These are phyloP conservation scores for Aplochiton taeniatus DNA, from an alignment of 2,797 vertebrate species.

Conservation along the genomic window DNA sequence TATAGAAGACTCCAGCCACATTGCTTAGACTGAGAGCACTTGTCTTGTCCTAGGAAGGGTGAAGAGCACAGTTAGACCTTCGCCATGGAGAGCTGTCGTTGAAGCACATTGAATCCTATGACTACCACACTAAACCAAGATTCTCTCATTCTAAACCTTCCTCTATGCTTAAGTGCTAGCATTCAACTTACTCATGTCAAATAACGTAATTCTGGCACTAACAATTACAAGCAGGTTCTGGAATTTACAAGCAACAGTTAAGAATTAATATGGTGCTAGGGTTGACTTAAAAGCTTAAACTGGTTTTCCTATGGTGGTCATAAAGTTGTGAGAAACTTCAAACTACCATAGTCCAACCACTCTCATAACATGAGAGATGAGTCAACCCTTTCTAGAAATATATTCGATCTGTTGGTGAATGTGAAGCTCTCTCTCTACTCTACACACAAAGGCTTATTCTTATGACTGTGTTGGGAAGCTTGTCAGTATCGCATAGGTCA, in stretches of 20 bases:
- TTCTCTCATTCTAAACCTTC: constrained; percentile 38
- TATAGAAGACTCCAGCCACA: constrained; percentile 99
- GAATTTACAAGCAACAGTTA: constrained; percentile 34
- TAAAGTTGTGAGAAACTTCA: constrained; percentile 53
- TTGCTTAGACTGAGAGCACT: constrained; percentile 99
- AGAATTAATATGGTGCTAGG: constrained; percentile 46
- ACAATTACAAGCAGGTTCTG: constrained; percentile 30
- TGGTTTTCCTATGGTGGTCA: constrained; percentile 52
- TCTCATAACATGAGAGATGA: constrained; percentile 51
- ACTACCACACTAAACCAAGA: constrained; percentile 25
- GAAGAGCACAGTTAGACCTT: constrained; percentile 80
- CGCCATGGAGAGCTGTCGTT: constrained; percentile 57
- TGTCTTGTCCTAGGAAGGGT: constrained; percentile 99
- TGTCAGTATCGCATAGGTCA: constrained; percentile 90
- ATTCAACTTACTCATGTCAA: constrained; percentile 7
- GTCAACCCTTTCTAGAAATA: constrained; percentile 32
- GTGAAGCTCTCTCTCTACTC: constrained; percentile 52
- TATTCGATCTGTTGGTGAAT: constrained; percentile 71
- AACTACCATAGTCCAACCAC: constrained; percentile 51
- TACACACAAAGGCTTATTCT: constrained; percentile 69
- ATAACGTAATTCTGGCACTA: constrained; percentile 37
- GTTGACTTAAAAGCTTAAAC: constrained; percentile 35
- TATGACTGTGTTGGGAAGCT: constrained; percentile 78
- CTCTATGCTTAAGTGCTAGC: constrained; percentile 25
- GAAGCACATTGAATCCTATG: constrained; percentile 57